Evolutionary conservation across 1,140 invertebrate species (phyloP), one percentile per base, ranked within the genome.

Genomic region (Drosophila repletoides): DNA sequence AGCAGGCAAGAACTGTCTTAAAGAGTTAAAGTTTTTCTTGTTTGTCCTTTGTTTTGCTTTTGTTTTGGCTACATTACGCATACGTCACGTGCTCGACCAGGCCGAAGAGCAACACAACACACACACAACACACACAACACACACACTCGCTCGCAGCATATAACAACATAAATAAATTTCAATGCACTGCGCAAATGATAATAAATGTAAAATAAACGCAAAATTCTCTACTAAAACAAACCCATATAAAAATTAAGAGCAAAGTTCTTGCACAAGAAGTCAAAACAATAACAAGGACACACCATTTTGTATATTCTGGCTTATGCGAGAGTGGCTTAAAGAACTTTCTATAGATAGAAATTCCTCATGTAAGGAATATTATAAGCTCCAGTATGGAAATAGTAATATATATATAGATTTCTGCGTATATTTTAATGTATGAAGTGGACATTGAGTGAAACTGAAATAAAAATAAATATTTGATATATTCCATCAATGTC

Each of bases 201-300:
- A 84, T 84, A 84, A 86, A 84, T 86, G 79, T 86, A 84, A 86
- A 84, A 84, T 73, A 74, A 68, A 84, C 70, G 61, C 79, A 84
- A 86, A 84, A 79, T 84, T 56, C 59, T 60, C 48, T 36, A 61
- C 70, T 10, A 68, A 17, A 52, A 48, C 59, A 75, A 51, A 22
- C 51, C 61, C 72, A 60, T 43, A 67, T 66, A 61, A 48, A 79
- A 84, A 84, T 84, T 74, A 84, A 86, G 75, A 71, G 72, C 79
- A 84, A 84, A 84, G 41, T 84, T 84, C 48, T 73, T 67, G 80
- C 71, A 71, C 65, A 83, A 84, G 74, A 84, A 84, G 79, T 84
- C 79, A 75, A 79, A 84, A 84, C 79, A 84, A 84, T 83, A 84
- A 86, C 79, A 84, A 84, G 80, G 74, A 86, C 80, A 53, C 38